Evolutionary conservation across 2,888 invertebrate genomes (phyloP).

Genomic region (Petrolisthes manimaculis): DNA sequence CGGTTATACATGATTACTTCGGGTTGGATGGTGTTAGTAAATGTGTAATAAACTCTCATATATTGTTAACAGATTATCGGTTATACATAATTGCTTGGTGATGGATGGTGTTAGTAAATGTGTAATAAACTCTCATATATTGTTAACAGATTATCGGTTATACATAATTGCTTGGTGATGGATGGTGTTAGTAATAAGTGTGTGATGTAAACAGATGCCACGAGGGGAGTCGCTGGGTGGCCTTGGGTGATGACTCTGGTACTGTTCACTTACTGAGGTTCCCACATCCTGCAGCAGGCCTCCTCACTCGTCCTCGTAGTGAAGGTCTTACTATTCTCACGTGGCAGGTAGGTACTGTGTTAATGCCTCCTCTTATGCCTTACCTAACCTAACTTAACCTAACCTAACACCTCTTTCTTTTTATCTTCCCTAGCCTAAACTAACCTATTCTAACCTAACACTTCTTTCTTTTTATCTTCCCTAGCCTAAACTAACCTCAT

Average conservation of each 20-base stretch:
- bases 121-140: background rate
- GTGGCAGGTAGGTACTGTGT: conserved; percentile 49
- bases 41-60: too few relatives aligned
- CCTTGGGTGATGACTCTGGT: conserved; percentile 48
- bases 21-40: background rate
- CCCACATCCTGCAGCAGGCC: conserved; percentile 27
- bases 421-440: too few relatives aligned
- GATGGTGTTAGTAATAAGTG: background rate
- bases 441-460: too few relatives aligned
- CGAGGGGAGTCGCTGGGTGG: conserved; percentile 38
- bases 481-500: too few relatives aligned
- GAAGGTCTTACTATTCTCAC: conserved; percentile 50
- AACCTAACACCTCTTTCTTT: too few relatives aligned
- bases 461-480: too few relatives aligned
- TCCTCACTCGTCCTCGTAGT: conserved; percentile 42
- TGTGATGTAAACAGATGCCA: conserved; percentile 21
- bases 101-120: too few relatives aligned
- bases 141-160: background rate
- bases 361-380: background rate
- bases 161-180: background rate
- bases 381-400: background rate
- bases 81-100: too few relatives aligned
- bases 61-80: too few relatives aligned
- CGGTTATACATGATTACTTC: background rate
- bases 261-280: conserved; percentile 36